A percentile compares a stretch with the other conserved stretches of the same genome.
Evolutionary conservation across 2,113 vertebrate species (phyloP).

Genomic region (Vimba vimba): DNA sequence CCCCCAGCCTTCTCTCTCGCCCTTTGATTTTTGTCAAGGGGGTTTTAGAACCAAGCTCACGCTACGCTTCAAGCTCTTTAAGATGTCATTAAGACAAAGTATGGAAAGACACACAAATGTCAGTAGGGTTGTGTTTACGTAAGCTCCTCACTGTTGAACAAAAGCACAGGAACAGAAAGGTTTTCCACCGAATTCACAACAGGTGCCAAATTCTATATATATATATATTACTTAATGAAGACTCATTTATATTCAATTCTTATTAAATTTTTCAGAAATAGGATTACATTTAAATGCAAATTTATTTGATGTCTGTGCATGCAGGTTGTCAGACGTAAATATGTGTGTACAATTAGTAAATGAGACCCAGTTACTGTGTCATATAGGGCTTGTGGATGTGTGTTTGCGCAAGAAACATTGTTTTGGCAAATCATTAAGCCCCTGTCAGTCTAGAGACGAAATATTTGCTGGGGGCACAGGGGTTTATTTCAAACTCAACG

Average conservation of each 20-base stretch:
- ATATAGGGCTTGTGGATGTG: background rate
- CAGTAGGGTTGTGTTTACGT: background rate
- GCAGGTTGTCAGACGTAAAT: background rate
- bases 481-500: slow-evolving; percentile 67
- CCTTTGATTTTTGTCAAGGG: slow-evolving; percentile 1
- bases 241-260: background rate
- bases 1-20: background rate
- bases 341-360: background rate
- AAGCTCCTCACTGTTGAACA: background rate
- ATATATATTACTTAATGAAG: background rate
- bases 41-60: background rate
- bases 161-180: background rate
- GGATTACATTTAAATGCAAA: background rate
- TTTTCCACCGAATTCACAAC: background rate
- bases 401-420: background rate
- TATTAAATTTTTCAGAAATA: no score
- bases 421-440: slow-evolving; percentile 39
- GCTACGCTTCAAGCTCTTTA: slow-evolving; percentile 17
- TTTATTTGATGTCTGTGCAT: background rate
- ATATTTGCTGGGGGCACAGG: slow-evolving; percentile 73
- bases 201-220: background rate
- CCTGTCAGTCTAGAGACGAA: slow-evolving; percentile 65
- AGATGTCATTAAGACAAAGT: slow-evolving; percentile 6
- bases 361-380: background rate
- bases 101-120: slow-evolving; percentile 19